A percentile compares a stretch with the other conserved stretches of the same genome.
These are phyloP conservation scores for Tridacna gigas DNA, from an alignment of 2,888 invertebrate genomes.

Conservation along the genomic window DNA sequence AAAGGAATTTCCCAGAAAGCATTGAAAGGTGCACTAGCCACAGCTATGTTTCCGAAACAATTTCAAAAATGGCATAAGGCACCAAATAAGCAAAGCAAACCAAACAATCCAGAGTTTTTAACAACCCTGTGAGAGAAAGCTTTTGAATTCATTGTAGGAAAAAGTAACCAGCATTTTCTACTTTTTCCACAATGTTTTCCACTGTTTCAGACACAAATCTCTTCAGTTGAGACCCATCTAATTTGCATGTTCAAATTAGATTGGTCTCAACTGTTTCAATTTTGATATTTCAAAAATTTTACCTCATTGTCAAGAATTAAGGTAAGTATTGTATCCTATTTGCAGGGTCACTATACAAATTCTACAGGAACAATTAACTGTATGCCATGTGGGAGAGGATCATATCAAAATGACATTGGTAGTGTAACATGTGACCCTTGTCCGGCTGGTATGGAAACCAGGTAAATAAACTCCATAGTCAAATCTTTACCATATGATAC, in stretches of 20 bases:
- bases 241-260: not conserved
- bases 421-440: slow-evolving; percentile 34
- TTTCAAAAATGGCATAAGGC: not conserved
- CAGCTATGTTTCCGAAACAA: too few species aligned
- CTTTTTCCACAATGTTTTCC: not conserved
- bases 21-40: too few species aligned
- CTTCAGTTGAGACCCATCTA: not conserved
- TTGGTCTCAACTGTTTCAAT: not conserved
- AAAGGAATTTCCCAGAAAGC: too few species aligned
- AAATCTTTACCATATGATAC: not conserved
- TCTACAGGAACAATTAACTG: slow-evolving; percentile 42
- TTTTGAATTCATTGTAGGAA: not conserved
- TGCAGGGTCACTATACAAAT: slow-evolving; percentile 50
- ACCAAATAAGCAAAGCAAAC: not conserved
- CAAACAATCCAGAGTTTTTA: not conserved
- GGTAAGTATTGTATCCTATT: not conserved
- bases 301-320: too few species aligned
- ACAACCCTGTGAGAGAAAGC: not conserved
- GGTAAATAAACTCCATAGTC: slow-evolving; percentile 27
- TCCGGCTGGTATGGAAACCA: slow-evolving; percentile 49
- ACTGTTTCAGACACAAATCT: not conserved
- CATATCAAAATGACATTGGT: slow-evolving; percentile 40
- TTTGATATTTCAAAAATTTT: not conserved
- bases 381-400: slow-evolving; percentile 34
- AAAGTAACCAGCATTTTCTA: not conserved